Percentiles rank a stretch among this genome's conserved stretches.
phyloP scores from a whole-genome alignment of 2,797 vertebrate genomes.

The Hybognathus amarus region DNA sequence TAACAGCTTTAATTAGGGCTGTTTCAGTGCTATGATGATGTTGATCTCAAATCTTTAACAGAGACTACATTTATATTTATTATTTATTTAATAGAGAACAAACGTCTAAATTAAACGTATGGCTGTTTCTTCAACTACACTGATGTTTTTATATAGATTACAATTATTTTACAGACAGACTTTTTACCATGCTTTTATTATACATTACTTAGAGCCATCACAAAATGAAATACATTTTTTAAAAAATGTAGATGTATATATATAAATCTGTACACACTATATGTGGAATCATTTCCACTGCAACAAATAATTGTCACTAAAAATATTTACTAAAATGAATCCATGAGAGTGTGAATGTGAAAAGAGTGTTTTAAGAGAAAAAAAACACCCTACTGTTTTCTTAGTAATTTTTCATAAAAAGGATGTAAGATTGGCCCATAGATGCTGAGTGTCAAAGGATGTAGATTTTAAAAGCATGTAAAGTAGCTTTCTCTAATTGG shows the following conservation, averaged over 20 bases:
- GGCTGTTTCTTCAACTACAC: not conserved
- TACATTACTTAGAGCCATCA: not conserved
- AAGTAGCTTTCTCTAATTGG: conserved; percentile 33
- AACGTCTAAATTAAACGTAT: not conserved
- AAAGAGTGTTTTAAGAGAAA: not conserved
- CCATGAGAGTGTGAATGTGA: too few species aligned
- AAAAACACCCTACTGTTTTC: not conserved
- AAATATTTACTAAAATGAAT: not conserved
- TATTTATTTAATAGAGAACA: not conserved
- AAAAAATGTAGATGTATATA: too few species aligned
- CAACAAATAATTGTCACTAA: too few species aligned
- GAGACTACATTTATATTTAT: not conserved
- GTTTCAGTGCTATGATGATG: not conserved
- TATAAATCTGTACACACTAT: not conserved
- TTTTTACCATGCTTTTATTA: not conserved
- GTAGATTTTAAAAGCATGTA: conserved; percentile 36
- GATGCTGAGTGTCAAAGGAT: conserved; percentile 15
- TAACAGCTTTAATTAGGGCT: conserved; percentile 15
- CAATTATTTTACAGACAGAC: too few species aligned
- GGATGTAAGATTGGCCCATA: not conserved
- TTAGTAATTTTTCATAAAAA: not conserved
- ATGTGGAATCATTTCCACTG: too few species aligned
- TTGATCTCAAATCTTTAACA: not conserved
- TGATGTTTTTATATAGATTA: not conserved
- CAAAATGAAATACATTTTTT: not conserved